These are phyloP conservation scores for Bombyx mandarina DNA, from an alignment of 1,140 invertebrate species.

Conservation along the genomic window DNA sequence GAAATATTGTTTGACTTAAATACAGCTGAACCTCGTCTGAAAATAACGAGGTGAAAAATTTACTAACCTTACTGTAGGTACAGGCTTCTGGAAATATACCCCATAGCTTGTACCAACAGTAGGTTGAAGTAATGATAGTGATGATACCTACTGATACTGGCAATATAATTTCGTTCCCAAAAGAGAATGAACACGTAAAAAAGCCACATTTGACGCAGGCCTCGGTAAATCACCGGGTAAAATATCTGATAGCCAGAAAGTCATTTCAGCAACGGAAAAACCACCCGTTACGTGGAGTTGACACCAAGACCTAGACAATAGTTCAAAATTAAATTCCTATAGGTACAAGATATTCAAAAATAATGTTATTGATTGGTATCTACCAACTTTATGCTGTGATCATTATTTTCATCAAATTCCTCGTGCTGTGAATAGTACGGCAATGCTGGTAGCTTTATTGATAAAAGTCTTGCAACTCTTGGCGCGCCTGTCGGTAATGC, in stretches of 20 bases:
- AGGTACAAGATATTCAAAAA: too few species aligned
- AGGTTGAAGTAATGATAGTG: not conserved
- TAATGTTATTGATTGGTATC: too few species aligned
- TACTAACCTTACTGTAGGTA: not conserved
- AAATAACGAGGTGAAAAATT: conserved; percentile 7
- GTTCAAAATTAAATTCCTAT: too few species aligned
- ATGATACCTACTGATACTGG: conserved; percentile 43
- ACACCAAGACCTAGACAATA: conserved; percentile 20
- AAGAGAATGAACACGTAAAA: conserved; percentile 43
- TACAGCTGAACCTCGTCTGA: conserved; percentile 37
- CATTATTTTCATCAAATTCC: conserved; percentile 20
- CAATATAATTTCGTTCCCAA: conserved; percentile 42
- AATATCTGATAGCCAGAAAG: conserved; percentile 49
- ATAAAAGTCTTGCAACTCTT: conserved; percentile 47
- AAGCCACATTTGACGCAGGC: conserved; percentile 35
- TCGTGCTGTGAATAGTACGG: conserved; percentile 52
- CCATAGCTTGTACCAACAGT: not conserved
- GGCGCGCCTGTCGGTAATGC: conserved; percentile 51
- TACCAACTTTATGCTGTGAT: too few species aligned
- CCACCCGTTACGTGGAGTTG: conserved; percentile 42
- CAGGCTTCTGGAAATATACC: not conserved
- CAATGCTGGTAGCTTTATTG: conserved; percentile 36
- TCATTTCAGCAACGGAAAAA: conserved; percentile 61
- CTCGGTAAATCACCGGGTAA: conserved; percentile 49
- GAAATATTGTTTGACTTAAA: conserved; percentile 56